Percentiles rank a stretch among this genome's conserved stretches.
Conservation (phyloP, 2,797 vertebrate species). For the Erpetoichthys calabaricus region DNA sequence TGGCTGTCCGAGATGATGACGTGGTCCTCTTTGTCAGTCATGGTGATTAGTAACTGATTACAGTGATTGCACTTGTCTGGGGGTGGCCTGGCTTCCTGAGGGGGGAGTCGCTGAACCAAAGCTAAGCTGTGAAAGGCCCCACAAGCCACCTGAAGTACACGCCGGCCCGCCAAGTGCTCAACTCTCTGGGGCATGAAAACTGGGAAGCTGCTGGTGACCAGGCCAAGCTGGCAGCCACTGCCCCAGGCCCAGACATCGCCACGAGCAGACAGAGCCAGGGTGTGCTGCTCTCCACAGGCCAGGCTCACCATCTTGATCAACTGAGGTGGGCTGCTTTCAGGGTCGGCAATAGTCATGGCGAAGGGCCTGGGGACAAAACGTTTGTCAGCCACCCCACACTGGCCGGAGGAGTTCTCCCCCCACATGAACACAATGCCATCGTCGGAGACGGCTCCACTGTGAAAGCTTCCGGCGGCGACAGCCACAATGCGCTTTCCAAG, state of each 20-base stretch:
- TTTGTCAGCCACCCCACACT: conserved; percentile 69
- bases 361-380: conserved; percentile 63
- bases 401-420: conserved; percentile 76
- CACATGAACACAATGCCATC: conserved; percentile 82
- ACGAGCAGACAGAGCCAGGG: conserved; percentile 66
- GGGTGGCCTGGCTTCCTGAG: conserved; percentile 53
- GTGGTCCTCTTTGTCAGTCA: conserved; percentile 95
- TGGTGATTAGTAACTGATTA: conserved; percentile 86
- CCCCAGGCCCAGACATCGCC: conserved; percentile 93
- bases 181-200: conserved; percentile 80
- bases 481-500: conserved; percentile 60
- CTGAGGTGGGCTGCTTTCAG: conserved; percentile 44
- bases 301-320: conserved; percentile 67
- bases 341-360: conserved; percentile 60
- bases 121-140: conserved; percentile 81
- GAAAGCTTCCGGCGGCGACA: conserved; percentile 75
- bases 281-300: conserved; percentile 79
- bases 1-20: conserved; percentile 96
- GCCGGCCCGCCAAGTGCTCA: conserved; percentile 70
- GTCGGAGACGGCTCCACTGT: conserved; percentile 77
- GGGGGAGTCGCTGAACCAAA: conserved; percentile 68
- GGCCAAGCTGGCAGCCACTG: conserved; percentile 71
- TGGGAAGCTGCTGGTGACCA: conserved; percentile 53
- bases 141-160: conserved; percentile 79
- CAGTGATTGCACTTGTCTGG: conserved; percentile 85